Conservation (phyloP, 2,888 invertebrate species). For the Alentia gelatinosa region DNA sequence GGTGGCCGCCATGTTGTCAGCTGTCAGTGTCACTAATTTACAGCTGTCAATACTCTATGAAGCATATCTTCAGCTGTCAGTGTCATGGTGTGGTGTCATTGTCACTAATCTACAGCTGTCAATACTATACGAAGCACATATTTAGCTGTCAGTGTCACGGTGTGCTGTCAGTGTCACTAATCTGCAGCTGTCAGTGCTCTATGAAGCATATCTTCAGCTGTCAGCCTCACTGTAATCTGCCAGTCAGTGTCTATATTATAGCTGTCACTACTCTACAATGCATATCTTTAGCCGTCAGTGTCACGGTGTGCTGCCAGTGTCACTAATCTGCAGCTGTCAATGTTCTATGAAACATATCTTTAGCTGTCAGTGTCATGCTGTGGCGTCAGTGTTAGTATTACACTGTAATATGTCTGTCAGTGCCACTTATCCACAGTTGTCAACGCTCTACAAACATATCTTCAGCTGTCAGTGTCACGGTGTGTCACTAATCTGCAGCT, state of each 20-base stretch:
- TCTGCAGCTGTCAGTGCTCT: background rate
- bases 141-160: too few relatives aligned
- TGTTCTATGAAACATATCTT: background rate
- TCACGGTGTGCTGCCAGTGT: too few relatives aligned
- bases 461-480: background rate
- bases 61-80: background rate
- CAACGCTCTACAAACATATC: background rate
- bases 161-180: background rate
- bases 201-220: background rate
- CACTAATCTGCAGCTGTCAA: background rate
- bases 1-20: background rate
- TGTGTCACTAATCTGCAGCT: background rate
- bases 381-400: background rate
- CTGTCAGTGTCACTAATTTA: background rate
- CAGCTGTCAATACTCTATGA: background rate
- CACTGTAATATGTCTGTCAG: background rate
- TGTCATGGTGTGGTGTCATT: background rate
- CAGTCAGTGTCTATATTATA: background rate
- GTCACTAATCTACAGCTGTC: background rate
- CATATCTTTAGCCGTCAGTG: background rate
- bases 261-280: background rate
- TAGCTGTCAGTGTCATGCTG: background rate
- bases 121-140: background rate
- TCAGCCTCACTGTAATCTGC: background rate
- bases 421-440: background rate